These are phyloP conservation scores for Mimas tiliae DNA, from an alignment of 2,888 invertebrate species.

Conservation along the genomic window DNA sequence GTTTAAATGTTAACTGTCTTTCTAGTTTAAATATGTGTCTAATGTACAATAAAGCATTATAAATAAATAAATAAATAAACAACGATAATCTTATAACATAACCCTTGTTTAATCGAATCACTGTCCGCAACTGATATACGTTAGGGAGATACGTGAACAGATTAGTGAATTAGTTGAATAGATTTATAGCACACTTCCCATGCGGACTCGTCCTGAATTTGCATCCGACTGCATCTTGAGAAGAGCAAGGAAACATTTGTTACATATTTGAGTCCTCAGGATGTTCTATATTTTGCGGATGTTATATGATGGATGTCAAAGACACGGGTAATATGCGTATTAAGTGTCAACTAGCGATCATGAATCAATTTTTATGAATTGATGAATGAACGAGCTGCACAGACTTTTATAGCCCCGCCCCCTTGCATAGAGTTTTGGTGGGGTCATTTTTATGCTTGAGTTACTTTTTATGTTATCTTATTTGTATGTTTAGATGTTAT, in stretches of 20 bases:
- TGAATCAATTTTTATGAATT: too few species aligned
- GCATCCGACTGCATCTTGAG: constrained; percentile 16
- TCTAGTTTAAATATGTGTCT: too few species aligned
- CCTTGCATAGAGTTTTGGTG: too few species aligned
- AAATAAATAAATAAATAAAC: background rate
- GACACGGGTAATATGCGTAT: background rate
- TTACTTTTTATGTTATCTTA: too few species aligned
- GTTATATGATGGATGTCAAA: background rate
- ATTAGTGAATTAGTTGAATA: constrained; percentile 54
- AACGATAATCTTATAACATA: background rate
- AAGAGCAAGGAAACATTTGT: constrained; percentile 14
- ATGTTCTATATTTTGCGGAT: background rate
- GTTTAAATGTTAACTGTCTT: too few species aligned
- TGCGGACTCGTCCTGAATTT: constrained; percentile 21
- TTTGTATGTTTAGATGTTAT: too few species aligned
- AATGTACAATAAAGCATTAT: too few species aligned
- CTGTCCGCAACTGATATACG: constrained; percentile 56
- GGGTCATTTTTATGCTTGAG: too few species aligned
- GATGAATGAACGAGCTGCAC: too few species aligned
- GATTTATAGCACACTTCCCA: constrained; percentile 52
- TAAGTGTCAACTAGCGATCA: too few species aligned
- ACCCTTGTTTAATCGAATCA: constrained; percentile 51
- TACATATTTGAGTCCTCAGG: background rate
- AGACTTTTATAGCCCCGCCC: too few species aligned
- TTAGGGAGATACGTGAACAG: constrained; percentile 54